Evolutionary conservation across 1,140 invertebrate genomes (phyloP).

Genomic region (Leptoteleia sp.): DNA sequence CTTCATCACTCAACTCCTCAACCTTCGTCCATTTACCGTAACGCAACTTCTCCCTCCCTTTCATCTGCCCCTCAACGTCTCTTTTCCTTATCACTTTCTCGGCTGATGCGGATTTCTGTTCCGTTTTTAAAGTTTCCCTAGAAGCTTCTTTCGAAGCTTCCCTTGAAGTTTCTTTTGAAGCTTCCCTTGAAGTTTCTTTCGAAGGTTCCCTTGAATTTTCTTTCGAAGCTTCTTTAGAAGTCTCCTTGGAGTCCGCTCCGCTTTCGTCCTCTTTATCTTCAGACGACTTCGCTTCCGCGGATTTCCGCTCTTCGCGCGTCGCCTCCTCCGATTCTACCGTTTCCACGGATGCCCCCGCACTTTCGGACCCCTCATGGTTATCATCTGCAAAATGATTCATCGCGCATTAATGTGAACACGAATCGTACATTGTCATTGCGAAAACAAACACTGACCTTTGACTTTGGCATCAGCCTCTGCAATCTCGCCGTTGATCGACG

Average conservation of each 20-base stretch:
- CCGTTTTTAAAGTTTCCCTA: too few relatives aligned
- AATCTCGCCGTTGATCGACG: slow-evolving; percentile 49
- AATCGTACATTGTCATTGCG: neutral
- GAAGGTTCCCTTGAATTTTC: slow-evolving; percentile 26
- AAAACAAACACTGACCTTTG: slow-evolving; percentile 48
- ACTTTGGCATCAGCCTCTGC: slow-evolving; percentile 35
- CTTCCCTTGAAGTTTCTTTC: slow-evolving; percentile 7
- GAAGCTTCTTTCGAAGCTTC: neutral
- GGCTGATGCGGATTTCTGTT: slow-evolving; percentile 6
- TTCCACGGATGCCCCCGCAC: slow-evolving; percentile 26
- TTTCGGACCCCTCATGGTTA: slow-evolving; percentile 7
- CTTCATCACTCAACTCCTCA: slow-evolving; percentile 57
- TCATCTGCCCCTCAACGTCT: neutral
- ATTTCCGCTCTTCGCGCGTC: slow-evolving; percentile 29
- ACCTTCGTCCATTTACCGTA: slow-evolving; percentile 61
- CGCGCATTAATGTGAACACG: neutral
- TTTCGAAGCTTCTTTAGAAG: neutral
- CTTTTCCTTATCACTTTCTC: slow-evolving; percentile 22
- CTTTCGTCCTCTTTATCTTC: slow-evolving; percentile 11
- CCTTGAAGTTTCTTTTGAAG: too few relatives aligned
- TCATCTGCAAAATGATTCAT: slow-evolving; percentile 28
- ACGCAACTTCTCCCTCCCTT: slow-evolving; percentile 6
- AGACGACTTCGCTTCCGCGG: slow-evolving; percentile 41
- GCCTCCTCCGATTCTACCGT: slow-evolving; percentile 37
- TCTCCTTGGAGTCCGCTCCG: slow-evolving; percentile 1